These are phyloP conservation scores for Paramacrobiotus metropolitanus DNA, from an alignment of 1,140 invertebrate species.

Conservation along the genomic window DNA sequence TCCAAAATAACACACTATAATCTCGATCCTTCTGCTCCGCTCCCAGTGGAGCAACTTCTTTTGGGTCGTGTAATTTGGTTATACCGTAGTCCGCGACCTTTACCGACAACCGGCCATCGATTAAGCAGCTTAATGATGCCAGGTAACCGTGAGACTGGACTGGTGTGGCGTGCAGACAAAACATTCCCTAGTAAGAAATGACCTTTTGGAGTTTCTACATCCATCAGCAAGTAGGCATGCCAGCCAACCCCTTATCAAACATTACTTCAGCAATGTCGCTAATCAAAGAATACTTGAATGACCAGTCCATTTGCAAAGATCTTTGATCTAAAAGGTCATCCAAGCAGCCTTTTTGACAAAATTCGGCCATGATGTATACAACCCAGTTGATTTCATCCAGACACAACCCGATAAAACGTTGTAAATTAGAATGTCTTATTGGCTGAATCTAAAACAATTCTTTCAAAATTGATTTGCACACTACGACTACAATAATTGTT, in stretches of 20 bases:
- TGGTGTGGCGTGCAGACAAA: slow-evolving; percentile 67
- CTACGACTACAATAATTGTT: too few species aligned
- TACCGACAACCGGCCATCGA: slow-evolving; percentile 83
- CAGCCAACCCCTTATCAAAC: too few species aligned
- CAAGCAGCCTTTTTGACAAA: slow-evolving; percentile 75
- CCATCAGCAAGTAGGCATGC: too few species aligned
- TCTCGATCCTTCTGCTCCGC: background rate
- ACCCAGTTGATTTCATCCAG: slow-evolving; percentile 51
- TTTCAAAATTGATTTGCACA: too few species aligned
- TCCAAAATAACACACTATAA: slow-evolving; percentile 35
- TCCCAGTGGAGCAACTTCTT: background rate
- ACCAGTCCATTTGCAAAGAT: slow-evolving; percentile 67
- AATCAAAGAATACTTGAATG: slow-evolving; percentile 76
- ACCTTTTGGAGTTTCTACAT: too few species aligned
- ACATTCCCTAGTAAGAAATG: slow-evolving; percentile 68
- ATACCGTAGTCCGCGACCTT: slow-evolving; percentile 94
- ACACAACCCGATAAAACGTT: slow-evolving; percentile 77
- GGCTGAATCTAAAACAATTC: slow-evolving; percentile 65
- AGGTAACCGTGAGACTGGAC: slow-evolving; percentile 76
- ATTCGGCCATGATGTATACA: slow-evolving; percentile 65
- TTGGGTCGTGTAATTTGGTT: slow-evolving; percentile 31
- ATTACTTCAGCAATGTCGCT: slow-evolving; percentile 59
- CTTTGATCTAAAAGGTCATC: slow-evolving; percentile 78
- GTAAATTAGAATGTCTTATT: slow-evolving; percentile 77
- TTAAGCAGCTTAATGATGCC: slow-evolving; percentile 91